Evolutionary conservation across 2,888 invertebrate genomes (phyloP), one percentile per base, ranked within the genome.

Genomic region (Meteorus cinctellus): DNA sequence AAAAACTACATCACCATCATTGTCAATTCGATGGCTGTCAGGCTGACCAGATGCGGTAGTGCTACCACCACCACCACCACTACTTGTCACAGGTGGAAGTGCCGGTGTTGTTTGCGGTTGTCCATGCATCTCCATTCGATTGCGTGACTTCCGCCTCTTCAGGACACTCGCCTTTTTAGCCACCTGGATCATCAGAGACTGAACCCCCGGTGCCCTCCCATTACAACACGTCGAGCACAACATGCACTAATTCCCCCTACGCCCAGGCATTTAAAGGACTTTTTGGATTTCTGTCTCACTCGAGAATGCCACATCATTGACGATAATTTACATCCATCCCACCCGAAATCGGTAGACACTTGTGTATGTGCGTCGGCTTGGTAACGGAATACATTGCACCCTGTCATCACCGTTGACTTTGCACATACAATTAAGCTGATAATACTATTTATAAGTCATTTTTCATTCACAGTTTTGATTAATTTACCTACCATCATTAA

Each of bases 121-220:
- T 16, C 87, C 85, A 8, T 90, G 89, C 36, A 91, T 86, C 81
- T 94, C 94, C 93, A 94, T 93, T 81, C 93, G 91, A 84, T 93
- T 93, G 84, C 92, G 91, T 71, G 94, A 94, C 88, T 94, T 94
- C 78, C 94, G 90, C 78, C 95, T 90, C 87, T 94, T 94, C 82
- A 94, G 91, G 81, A 94, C 93, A 84, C 94, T 94, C 80, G 94
- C 94, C 86, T 94, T 93, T 88, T 94, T 94, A 79, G 94, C 94
- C 85, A 94, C 94, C 93, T 94, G 93, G 86, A 92, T 92, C 91
- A 93, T 93, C 88, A 93, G 91, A 91, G 93, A 93, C 93, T 93
- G 92, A 92, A 92, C 91, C 92, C 88, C 88, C 88, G 88, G 85
- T 87, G 87, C 88, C 88, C 86, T 86, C 86, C 86, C 88, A 85